Conservation (phyloP, 2,888 invertebrate species). For the Drosophila kuntzei region DNA sequence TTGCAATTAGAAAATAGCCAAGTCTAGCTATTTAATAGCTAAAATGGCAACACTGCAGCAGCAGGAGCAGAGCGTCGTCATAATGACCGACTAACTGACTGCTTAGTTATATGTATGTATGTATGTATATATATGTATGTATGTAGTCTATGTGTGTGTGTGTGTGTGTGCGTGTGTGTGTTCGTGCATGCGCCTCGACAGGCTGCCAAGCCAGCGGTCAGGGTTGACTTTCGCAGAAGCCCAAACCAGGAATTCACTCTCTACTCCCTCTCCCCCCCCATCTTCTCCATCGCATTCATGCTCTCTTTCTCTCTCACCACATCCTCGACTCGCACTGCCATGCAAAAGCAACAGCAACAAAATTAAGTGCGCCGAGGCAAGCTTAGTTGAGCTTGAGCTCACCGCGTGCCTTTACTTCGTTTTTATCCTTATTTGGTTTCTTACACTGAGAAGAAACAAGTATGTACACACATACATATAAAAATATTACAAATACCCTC, state of each 20-base stretch:
- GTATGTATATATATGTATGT: conserved; percentile 14
- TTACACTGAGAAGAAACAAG: conserved; percentile 45
- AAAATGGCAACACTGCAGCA: background rate
- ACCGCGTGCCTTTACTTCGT: conserved; percentile 61
- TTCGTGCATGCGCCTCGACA: conserved; percentile 74
- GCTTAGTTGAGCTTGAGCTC: conserved; percentile 52
- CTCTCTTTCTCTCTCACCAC: background rate
- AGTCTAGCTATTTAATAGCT: background rate
- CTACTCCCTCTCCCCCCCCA: background rate
- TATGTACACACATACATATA: conserved; percentile 1
- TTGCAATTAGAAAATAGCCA: no score
- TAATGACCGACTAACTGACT: conserved; percentile 76
- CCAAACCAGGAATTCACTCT: conserved; percentile 44
- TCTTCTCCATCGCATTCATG: background rate
- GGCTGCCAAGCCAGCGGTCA: conserved; percentile 65
- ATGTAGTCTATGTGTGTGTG: conserved; percentile 10
- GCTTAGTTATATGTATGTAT: conserved; percentile 37
- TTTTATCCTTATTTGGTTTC: conserved; percentile 68
- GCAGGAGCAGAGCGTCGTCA: conserved; percentile 40
- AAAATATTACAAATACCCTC: no score
- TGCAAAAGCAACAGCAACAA: conserved; percentile 56
- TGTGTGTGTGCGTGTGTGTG: conserved; percentile 48
- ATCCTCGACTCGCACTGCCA: conserved; percentile 17
- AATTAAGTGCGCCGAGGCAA: conserved; percentile 66
- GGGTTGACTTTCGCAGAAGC: conserved; percentile 73